Evolutionary conservation across 2,888 invertebrate genomes (phyloP).

Genomic region (Craniophora ligustri): DNA sequence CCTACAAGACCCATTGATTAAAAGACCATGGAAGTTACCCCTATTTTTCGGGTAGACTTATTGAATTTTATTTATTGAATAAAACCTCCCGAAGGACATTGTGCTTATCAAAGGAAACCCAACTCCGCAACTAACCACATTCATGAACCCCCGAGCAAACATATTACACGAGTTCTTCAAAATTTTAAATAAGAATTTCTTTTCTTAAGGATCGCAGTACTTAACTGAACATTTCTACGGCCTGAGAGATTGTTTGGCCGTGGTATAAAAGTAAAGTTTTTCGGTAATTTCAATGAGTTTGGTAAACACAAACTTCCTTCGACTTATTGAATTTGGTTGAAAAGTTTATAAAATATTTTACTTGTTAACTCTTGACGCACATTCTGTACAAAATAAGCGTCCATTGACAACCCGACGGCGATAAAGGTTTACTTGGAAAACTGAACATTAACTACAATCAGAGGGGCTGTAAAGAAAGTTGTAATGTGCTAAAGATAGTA

Average conservation of each 20-base stretch:
- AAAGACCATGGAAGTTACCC: too few species aligned
- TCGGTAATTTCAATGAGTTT: slow-evolving; percentile 47
- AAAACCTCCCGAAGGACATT: neutral
- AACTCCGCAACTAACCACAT: neutral
- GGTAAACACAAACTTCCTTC: slow-evolving; percentile 43
- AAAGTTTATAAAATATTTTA: slow-evolving; percentile 49
- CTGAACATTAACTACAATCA: slow-evolving; percentile 57
- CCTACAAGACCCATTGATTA: too few species aligned
- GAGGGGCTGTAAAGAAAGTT: slow-evolving; percentile 61
- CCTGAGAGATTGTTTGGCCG: slow-evolving; percentile 35
- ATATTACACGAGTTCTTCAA: slow-evolving; percentile 5
- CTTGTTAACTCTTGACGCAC: slow-evolving; percentile 45
- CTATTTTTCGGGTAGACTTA: neutral
- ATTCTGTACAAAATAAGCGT: slow-evolving; percentile 21
- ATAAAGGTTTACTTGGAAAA: slow-evolving; percentile 35
- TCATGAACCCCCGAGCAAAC: neutral
- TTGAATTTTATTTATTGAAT: neutral
- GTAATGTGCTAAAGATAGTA: slow-evolving; percentile 57
- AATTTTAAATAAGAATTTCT: slow-evolving; percentile 11
- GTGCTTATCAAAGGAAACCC: neutral
- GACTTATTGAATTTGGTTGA: slow-evolving; percentile 46
- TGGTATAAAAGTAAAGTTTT: slow-evolving; percentile 44
- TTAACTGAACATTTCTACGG: too few species aligned
- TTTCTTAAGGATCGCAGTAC: slow-evolving; percentile 16
- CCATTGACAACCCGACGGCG: slow-evolving; percentile 15